Base-by-base conservation (phyloP, 2,888 invertebrate genomes). In the Drosophila merina region DNA sequence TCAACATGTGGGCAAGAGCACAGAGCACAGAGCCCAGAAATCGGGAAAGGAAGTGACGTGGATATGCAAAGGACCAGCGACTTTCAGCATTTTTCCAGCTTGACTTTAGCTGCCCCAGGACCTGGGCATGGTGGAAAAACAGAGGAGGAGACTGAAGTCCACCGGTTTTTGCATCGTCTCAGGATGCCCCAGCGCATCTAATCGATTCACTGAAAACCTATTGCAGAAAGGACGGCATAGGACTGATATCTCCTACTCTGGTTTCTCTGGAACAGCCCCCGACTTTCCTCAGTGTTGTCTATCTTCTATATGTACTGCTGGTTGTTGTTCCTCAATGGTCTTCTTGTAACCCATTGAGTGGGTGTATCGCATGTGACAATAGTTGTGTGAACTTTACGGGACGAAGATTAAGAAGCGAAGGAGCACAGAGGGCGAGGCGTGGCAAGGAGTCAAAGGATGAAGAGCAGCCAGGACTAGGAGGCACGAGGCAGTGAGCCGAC, bases 1-100 rank as follows among this genome's bases (percentile, higher is more conserved):
- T 89, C 88, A 89, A 81, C 87, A 82, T 86, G 89, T 82, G 81
- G 88, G 56, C 67, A 74, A 66, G 62, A 40, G 14, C 57, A 57
- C 62, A 66, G 62, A 40, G 14, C 57, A 57, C 62, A 56, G 59
- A 45, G 25, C 8, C n/a, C 36, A 30, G 36, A 48, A 40, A 33
- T 42, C 30, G 28, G 49, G 31, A 14, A 44, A 30, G 48, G 12
- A 48, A 20, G 47, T 30, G 38, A 26, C 26, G 48, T 26, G 40
- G 33, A 74, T 82, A 88, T 86, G 74, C 74, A 76, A 88, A 81
- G 31, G 67, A 50, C 74, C 72, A 60, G 59, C 51, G 71, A 67
- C 68, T 79, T 76, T 72, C 58, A 60, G 30, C 67, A 74, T 83
- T 83, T 76, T 79, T 86, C 76, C 72, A 57, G 83, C 86, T 82